Evolutionary conservation across 2,888 invertebrate genomes (phyloP).

Genomic region (Norana najaformis): DNA sequence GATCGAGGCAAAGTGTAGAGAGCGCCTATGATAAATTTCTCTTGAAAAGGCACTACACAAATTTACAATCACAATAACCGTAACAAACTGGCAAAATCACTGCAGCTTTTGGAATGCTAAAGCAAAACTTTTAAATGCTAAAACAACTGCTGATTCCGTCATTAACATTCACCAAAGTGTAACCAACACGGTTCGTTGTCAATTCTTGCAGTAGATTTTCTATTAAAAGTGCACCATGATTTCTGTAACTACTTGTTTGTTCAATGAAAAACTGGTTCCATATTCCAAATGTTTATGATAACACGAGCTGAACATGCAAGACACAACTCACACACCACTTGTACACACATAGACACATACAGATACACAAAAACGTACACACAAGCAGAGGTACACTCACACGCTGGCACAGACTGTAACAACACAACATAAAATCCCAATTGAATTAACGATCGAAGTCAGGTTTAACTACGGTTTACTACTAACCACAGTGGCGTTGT

Average conservation of each 20-base stretch:
- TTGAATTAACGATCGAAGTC: not conserved
- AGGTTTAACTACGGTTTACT: not conserved
- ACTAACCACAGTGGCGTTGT: constrained; percentile 17
- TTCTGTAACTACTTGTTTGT: not conserved
- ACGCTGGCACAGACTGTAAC: not conserved
- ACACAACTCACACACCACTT: not conserved
- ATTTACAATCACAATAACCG: too few species aligned
- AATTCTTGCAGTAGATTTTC: not conserved
- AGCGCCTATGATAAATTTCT: not conserved
- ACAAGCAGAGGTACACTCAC: not conserved
- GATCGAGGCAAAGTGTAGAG: not conserved
- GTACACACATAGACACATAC: not conserved
- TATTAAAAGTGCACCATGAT: not conserved
- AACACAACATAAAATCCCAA: not conserved
- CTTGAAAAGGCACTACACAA: not conserved
- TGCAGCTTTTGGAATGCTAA: too few species aligned
- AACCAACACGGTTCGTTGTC: not conserved
- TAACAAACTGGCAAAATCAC: too few species aligned
- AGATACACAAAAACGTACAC: too few species aligned
- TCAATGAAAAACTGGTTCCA: not conserved
- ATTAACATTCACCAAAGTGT: not conserved
- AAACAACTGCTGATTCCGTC: too few species aligned
- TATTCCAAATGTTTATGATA: not conserved
- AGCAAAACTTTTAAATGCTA: too few species aligned
- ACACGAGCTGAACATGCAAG: not conserved